A percentile compares a stretch with the other conserved stretches of the same genome.
phyloP scores from a whole-genome alignment of 1,140 invertebrate species.

The Triops longicaudatus region DNA sequence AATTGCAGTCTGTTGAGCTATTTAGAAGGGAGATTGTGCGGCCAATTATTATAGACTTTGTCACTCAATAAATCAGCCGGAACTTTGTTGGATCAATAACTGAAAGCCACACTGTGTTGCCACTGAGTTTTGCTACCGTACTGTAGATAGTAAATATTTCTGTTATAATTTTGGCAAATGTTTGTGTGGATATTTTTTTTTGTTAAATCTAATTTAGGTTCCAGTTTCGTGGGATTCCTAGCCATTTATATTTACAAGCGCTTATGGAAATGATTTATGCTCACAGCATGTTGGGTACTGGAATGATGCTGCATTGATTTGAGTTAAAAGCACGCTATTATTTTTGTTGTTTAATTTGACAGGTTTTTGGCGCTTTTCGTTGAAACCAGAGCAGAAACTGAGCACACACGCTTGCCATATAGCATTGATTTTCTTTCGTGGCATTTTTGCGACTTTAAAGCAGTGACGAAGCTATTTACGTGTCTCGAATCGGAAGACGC shows the following conservation, averaged over 20 bases:
- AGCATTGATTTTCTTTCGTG: background rate
- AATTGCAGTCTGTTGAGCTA: too few species aligned
- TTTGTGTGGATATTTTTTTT: too few species aligned
- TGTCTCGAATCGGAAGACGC: background rate
- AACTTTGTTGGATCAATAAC: slow-evolving; percentile 7
- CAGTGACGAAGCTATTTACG: background rate
- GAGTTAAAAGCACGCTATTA: slow-evolving; percentile 4
- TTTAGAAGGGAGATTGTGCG: too few species aligned
- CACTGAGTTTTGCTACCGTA: background rate
- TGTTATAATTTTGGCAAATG: background rate
- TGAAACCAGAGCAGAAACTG: slow-evolving; percentile 3
- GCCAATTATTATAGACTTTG: background rate
- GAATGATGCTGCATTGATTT: background rate
- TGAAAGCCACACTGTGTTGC: background rate
- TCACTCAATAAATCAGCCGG: background rate
- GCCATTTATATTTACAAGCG: too few species aligned
- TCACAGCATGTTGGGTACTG: background rate
- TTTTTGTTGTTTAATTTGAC: background rate
- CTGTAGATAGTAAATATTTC: background rate
- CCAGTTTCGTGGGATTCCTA: too few species aligned
- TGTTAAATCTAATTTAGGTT: too few species aligned
- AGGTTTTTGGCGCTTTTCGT: slow-evolving; percentile 5
- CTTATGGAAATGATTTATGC: background rate
- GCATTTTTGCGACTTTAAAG: background rate
- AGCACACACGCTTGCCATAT: slow-evolving; percentile 1